phyloP scores from a whole-genome alignment of 1,140 invertebrate genomes.

The Chironomus tepperi region DNA sequence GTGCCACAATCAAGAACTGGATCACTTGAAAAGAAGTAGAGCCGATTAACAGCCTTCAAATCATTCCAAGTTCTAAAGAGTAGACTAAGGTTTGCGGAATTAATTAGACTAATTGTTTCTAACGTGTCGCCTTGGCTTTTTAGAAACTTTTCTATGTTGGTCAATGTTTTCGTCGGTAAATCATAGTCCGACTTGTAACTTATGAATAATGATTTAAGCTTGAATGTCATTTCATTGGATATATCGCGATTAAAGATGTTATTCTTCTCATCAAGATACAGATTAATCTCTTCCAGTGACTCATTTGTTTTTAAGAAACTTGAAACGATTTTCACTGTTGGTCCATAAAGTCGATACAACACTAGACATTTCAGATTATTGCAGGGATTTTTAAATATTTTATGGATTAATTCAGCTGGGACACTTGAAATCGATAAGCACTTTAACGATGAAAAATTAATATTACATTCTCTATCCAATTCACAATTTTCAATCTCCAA shows the following conservation, averaged over 20 bases:
- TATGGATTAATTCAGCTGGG: background rate
- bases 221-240: background rate
- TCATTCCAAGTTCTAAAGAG: conserved; percentile 5
- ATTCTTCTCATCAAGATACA: background rate
- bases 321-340: background rate
- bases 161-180: background rate
- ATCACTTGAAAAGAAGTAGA: background rate
- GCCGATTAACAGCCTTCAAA: background rate
- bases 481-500: conserved; percentile 5
- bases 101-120: background rate
- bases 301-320: background rate
- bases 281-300: background rate
- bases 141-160: background rate
- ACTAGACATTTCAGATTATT: background rate
- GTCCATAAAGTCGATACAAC: background rate
- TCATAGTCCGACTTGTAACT: background rate
- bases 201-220: background rate
- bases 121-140: background rate
- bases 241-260: background rate
- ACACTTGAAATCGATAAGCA: background rate
- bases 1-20: background rate
- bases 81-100: background rate
- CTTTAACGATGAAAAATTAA: background rate
- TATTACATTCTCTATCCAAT: background rate
- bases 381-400: background rate